These are phyloP conservation scores for Phyllotreta striolata DNA, from an alignment of 2,888 invertebrate genomes.

Conservation along the genomic window DNA sequence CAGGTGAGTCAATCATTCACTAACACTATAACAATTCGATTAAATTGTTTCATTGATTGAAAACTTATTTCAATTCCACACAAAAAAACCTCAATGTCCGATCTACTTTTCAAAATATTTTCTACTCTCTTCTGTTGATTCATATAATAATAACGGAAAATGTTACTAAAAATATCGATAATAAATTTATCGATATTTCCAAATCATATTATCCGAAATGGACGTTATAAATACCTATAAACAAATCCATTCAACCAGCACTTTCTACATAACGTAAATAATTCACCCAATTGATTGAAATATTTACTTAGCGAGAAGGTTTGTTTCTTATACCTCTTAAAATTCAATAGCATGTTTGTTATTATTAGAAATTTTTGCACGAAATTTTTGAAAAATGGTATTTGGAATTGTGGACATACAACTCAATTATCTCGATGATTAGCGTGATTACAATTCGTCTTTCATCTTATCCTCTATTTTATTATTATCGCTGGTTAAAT, in stretches of 20 bases:
- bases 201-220: background rate
- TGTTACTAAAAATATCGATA: no score
- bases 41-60: slow-evolving; percentile 13
- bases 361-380: slow-evolving; percentile 21
- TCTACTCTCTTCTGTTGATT: no score
- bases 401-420: slow-evolving; percentile 10
- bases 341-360: slow-evolving; percentile 20
- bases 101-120: no score
- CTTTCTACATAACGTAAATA: slow-evolving; percentile 3
- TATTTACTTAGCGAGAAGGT: slow-evolving; percentile 13
- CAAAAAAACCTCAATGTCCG: no score
- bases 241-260: background rate
- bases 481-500: background rate
- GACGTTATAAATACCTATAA: background rate
- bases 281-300: slow-evolving; percentile 8
- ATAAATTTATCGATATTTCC: no score
- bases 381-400: slow-evolving; percentile 14
- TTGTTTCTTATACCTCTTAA: slow-evolving; percentile 18
- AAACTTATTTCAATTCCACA: no score
- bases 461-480: no score
- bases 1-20: slow-evolving; percentile 49
- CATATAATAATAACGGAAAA: no score
- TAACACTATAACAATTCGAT: slow-evolving; percentile 6
- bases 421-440: no score
- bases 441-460: no score